Percentiles rank a stretch among this genome's conserved stretches.
Evolutionary conservation across 1,140 invertebrate genomes (phyloP).

Genomic region (Aethina tumida): DNA sequence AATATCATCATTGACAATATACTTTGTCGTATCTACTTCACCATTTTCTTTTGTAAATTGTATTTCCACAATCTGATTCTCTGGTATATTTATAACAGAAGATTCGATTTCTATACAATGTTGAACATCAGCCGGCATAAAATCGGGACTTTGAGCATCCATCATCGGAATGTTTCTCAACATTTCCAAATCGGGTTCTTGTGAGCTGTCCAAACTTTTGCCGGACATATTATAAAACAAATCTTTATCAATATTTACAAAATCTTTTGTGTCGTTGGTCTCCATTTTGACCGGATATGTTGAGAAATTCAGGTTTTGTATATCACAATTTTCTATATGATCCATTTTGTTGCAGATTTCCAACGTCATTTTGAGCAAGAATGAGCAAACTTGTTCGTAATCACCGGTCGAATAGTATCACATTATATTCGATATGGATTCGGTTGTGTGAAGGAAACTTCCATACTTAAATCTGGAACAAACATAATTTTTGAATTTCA

Average conservation of each 20-base stretch:
- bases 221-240: no score
- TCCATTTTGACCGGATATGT: slow-evolving; percentile 15
- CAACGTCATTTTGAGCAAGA: slow-evolving; percentile 17
- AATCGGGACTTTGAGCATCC: slow-evolving; percentile 12
- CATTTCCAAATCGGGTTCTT: slow-evolving; percentile 5
- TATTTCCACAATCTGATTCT: slow-evolving; percentile 30
- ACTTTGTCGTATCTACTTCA: slow-evolving; percentile 28
- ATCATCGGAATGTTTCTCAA: background rate
- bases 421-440: slow-evolving; percentile 9
- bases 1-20: slow-evolving; percentile 26
- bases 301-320: slow-evolving; percentile 11
- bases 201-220: no score
- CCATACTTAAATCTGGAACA: no score
- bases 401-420: slow-evolving; percentile 12
- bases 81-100: slow-evolving; percentile 23
- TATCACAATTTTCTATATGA: slow-evolving; percentile 15
- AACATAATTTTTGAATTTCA: no score
- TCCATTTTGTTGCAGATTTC: slow-evolving; percentile 17
- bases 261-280: slow-evolving; percentile 14
- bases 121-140: slow-evolving; percentile 23
- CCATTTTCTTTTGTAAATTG: slow-evolving; percentile 27
- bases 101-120: slow-evolving; percentile 30
- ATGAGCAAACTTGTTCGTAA: slow-evolving; percentile 11
- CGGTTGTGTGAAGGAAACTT: no score
- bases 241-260: slow-evolving; percentile 17